Base-by-base conservation (phyloP, 2,888 invertebrate species). In the Chloromyia formosa region DNA sequence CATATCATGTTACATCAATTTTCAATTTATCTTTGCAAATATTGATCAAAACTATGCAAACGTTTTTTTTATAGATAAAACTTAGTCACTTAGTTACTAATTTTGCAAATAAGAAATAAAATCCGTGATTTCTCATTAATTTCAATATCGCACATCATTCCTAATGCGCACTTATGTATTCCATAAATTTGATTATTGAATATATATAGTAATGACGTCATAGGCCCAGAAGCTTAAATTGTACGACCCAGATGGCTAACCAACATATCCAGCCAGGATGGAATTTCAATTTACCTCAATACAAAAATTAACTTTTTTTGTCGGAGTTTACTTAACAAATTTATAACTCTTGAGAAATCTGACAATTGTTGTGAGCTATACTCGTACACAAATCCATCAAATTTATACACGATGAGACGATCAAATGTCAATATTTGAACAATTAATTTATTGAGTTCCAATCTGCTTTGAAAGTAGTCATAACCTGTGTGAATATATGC, bases 361-460 rank as follows among this genome's bases (percentile, higher is more conserved):
- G 71, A 56, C 71, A 71, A 71, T 71, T 71, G 56, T 35, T 35
- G 27, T 35, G 56, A 18, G 56, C 71, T 22, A 9, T n/a, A n/a
- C n/a, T n/a, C n/a, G n/a, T 69, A 56, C 71, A 56, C 40, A 58
- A 71, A 54, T 56, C 56, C 56, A 71, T 71, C 71, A 56, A 56
- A 71, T 56, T 58, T 58, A 56, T 58, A 71, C 58, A 56, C 71
- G 58, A 40, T 69, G 71, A 71, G 56, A 71, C 71, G 71, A 58
- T 71, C 71, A 58, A 71, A 71, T 56, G 71, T 71, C 56, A 71
- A 71, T 71, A 71, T 71, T 71, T 71, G 58, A 71, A 71, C 71
- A 58, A 71, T 71, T 71, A 71, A 71, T 71, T 71, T 71, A 71
- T 71, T 71, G 56, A 71, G 71, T 40, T 58, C 40, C 56, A 71